A percentile compares a stretch with the other conserved stretches of the same genome.
phyloP scores from a whole-genome alignment of 2,797 vertebrate genomes.

The Tiaroga cobitis region DNA sequence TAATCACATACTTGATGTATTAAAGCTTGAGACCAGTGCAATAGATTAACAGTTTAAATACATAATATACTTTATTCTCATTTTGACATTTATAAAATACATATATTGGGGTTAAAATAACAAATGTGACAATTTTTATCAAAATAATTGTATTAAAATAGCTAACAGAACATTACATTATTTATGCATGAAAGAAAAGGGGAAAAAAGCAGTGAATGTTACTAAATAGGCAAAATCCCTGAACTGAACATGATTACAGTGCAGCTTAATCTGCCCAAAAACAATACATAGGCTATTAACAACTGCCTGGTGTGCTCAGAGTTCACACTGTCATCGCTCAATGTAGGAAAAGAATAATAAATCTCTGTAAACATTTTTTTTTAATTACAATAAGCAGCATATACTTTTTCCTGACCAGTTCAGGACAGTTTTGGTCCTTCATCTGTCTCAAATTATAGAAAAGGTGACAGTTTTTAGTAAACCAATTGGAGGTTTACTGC shows the following conservation, averaged over 20 bases:
- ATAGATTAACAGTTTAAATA: not conserved
- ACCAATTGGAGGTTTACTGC: not conserved
- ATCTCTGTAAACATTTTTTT: conserved; percentile 12
- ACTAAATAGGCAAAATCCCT: not conserved
- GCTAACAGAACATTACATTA: not conserved
- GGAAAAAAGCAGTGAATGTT: not conserved
- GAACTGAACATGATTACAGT: not conserved
- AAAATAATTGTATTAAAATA: not conserved
- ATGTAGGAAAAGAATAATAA: not conserved
- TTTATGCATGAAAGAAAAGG: not conserved
- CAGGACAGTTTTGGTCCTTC: not conserved
- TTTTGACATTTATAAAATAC: conserved; percentile 19
- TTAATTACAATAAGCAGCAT: not conserved
- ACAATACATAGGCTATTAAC: not conserved
- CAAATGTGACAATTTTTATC: not conserved
- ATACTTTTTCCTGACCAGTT: not conserved
- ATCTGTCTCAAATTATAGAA: not conserved
- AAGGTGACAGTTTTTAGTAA: not conserved
- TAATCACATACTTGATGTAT: not conserved
- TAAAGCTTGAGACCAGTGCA: not conserved
- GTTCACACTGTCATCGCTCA: not conserved
- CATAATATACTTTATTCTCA: not conserved
- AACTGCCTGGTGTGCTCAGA: not conserved
- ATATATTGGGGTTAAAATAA: not conserved
- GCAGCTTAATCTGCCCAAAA: not conserved